Conservation (phyloP, 1,140 invertebrate species). For the Gryon sp. region DNA sequence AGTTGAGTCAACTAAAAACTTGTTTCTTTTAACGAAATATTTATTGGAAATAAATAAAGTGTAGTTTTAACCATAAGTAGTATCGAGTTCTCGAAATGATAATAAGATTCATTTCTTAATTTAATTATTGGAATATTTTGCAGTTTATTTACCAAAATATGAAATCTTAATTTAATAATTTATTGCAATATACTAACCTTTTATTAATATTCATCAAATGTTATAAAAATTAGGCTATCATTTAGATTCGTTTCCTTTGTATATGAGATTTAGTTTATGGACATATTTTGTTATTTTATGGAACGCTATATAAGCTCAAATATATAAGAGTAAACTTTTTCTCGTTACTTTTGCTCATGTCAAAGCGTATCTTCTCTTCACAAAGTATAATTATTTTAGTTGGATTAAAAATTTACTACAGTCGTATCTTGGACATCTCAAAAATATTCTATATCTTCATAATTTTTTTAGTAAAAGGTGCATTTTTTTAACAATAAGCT, state of each 20-base stretch:
- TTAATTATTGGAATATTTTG: no score
- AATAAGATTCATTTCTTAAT: no score
- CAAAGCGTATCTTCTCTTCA: slow-evolving; percentile 72
- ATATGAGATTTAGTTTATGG: slow-evolving; percentile 32
- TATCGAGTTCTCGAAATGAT: no score
- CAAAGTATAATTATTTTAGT: slow-evolving; percentile 78
- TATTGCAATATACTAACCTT: no score
- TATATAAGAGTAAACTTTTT: slow-evolving; percentile 46
- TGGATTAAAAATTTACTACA: slow-evolving; percentile 72
- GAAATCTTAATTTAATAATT: no score
- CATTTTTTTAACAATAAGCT: slow-evolving; percentile 29
- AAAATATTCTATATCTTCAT: slow-evolving; percentile 33
- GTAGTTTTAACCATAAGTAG: no score
- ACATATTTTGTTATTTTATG: slow-evolving; percentile 36
- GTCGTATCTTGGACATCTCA: slow-evolving; percentile 36
- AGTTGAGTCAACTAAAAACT: no score
- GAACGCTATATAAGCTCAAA: slow-evolving; percentile 50
- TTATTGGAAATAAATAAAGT: no score
- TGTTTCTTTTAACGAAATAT: no score
- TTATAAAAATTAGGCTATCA: no score
- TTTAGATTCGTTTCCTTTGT: slow-evolving; percentile 36
- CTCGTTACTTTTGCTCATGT: slow-evolving; percentile 42
- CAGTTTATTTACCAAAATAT: no score
- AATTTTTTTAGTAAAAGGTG: slow-evolving; percentile 23
- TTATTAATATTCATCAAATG: no score